phyloP scores from a whole-genome alignment of 2,113 vertebrate species.

The Dipodomys stephensi region DNA sequence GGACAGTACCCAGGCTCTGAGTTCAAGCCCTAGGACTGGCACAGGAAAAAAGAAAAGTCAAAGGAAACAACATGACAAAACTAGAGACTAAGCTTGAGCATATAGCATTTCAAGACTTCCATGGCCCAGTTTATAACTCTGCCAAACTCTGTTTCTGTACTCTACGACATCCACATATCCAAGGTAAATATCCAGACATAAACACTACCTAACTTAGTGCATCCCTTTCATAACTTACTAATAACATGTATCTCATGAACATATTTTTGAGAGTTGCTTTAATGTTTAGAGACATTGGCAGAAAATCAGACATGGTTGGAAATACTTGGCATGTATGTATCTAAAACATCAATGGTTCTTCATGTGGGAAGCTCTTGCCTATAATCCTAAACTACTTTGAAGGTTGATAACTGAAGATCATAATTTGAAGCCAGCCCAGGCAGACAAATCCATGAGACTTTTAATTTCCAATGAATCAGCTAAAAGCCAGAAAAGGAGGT shows the following conservation, averaged over 20 bases:
- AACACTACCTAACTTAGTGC: neutral
- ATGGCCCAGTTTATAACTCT: neutral
- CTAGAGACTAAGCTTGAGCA: neutral
- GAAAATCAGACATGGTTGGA: slow-evolving; percentile 27
- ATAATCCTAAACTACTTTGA: no score
- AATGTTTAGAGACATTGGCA: slow-evolving; percentile 34
- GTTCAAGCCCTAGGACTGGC: no score
- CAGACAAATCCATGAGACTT: no score
- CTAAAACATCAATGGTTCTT: neutral
- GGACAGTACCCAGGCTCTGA: no score
- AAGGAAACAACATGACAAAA: neutral
- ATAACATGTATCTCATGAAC: neutral
- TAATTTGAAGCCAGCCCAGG: no score
- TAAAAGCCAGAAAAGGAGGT: no score
- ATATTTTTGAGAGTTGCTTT: neutral
- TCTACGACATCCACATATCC: neutral
- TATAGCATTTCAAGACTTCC: neutral
- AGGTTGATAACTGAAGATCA: no score
- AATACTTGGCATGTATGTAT: neutral
- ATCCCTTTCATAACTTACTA: neutral
- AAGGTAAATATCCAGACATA: neutral
- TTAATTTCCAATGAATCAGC: no score
- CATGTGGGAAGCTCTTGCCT: no score
- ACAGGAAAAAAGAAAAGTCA: neutral
- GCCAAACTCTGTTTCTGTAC: neutral